Conservation (phyloP, 2,113 vertebrate genomes). For the Maccullochella peelii region DNA sequence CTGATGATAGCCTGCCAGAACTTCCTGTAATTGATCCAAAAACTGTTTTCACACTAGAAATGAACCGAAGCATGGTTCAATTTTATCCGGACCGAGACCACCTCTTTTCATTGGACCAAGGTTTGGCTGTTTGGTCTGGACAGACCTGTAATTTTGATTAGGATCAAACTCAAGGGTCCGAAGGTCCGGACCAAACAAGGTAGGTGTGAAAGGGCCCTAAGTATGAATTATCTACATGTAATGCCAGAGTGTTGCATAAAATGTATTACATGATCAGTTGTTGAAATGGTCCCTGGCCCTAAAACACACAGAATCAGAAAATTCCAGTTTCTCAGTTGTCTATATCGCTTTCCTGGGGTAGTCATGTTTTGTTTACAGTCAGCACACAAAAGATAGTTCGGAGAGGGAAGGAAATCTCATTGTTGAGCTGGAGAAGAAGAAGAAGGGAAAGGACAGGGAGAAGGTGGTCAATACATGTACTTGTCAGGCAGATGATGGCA, state of each 20-base stretch:
- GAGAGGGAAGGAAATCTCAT: background rate
- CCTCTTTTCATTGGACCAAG: too few relatives aligned
- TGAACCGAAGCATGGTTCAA: too few relatives aligned
- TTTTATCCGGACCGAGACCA: too few relatives aligned
- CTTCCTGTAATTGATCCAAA: too few relatives aligned
- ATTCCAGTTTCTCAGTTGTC: background rate
- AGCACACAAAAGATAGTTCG: background rate
- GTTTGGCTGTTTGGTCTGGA: too few relatives aligned
- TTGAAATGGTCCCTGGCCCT: background rate
- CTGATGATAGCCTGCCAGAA: too few relatives aligned
- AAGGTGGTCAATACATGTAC: background rate
- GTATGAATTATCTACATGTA: background rate
- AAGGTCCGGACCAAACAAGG: too few relatives aligned
- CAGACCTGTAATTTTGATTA: too few relatives aligned
- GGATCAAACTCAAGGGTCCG: too few relatives aligned
- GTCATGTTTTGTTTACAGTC: background rate
- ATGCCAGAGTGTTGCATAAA: background rate
- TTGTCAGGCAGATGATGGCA: background rate
- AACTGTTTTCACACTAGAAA: too few relatives aligned
- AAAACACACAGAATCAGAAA: too few relatives aligned
- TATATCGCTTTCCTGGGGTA: background rate
- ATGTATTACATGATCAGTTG: background rate
- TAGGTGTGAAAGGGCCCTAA: too few relatives aligned
- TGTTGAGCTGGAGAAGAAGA: background rate
- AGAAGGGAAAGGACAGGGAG: background rate